Conservation (phyloP, 2,888 invertebrate genomes). For the Agrochola lota region DNA sequence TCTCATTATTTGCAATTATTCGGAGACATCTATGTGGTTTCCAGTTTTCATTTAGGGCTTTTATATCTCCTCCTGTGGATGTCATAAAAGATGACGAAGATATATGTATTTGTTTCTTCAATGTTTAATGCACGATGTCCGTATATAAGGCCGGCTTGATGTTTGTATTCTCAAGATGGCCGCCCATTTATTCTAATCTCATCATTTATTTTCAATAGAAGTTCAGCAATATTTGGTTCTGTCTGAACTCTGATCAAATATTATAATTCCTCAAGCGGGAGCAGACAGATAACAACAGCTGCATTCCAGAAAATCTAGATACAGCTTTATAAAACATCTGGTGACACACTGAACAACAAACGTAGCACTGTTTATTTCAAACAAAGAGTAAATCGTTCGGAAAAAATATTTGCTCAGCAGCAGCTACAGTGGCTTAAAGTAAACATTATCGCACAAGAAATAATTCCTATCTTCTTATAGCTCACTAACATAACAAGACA, state of each 20-base stretch:
- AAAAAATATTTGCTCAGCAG: constrained; percentile 27
- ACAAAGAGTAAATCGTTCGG: constrained; percentile 14
- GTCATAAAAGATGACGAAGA: constrained; percentile 5
- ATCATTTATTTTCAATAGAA: not conserved
- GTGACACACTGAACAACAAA: not conserved
- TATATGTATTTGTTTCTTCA: constrained; percentile 1
- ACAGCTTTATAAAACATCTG: not conserved
- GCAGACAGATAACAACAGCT: not conserved
- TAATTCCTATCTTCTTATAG: not conserved
- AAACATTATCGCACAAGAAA: not conserved
- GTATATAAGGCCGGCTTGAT: not conserved
- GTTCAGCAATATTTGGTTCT: not conserved
- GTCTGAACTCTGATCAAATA: not conserved
- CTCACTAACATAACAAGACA: not conserved
- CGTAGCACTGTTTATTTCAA: constrained; percentile 3
- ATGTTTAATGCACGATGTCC: not conserved
- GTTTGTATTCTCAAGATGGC: not conserved
- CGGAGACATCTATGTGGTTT: constrained; percentile 6
- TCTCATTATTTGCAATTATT: constrained; percentile 26
- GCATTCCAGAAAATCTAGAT: not conserved
- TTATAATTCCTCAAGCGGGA: not conserved
- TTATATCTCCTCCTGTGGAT: constrained; percentile 4
- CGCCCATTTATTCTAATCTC: not conserved
- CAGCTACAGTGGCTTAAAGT: constrained; percentile 5
- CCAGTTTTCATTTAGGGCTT: constrained; percentile 6